These are phyloP conservation scores for Thecocarcelia acutangulata DNA, from an alignment of 2,888 invertebrate genomes.

Conservation along the genomic window DNA sequence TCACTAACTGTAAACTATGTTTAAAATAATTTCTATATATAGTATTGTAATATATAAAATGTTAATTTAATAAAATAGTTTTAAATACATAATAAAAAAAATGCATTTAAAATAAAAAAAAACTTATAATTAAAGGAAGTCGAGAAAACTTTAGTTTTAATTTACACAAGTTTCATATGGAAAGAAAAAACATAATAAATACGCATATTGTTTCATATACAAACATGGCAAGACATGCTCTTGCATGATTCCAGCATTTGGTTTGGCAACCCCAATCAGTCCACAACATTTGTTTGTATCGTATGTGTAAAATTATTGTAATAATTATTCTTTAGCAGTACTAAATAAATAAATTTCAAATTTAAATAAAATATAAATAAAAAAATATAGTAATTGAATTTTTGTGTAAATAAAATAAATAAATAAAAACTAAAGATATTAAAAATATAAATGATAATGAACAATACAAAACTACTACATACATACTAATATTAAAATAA, in stretches of 20 bases:
- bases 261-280: neutral
- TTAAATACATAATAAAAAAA: constrained; percentile 5
- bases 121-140: neutral
- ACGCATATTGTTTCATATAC: constrained; percentile 18
- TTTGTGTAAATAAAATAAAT: constrained; percentile 65
- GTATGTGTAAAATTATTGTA: constrained; percentile 21
- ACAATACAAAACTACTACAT: constrained; percentile 46
- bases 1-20: constrained; percentile 52
- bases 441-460: constrained; percentile 29
- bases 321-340: constrained; percentile 37
- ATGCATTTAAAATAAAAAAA: constrained; percentile 47
- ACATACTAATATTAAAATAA: constrained; percentile 26
- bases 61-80: constrained; percentile 4
- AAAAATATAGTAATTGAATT: constrained; percentile 55
- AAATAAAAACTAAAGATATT: constrained; percentile 18
- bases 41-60: constrained; percentile 21
- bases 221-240: constrained; percentile 18
- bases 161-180: constrained; percentile 67
- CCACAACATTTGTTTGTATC: constrained; percentile 11
- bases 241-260: constrained; percentile 20
- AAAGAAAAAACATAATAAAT: constrained; percentile 36
- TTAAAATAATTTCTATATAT: constrained; percentile 44
- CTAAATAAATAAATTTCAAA: constrained; percentile 47
- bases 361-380: constrained; percentile 37
- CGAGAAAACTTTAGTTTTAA: constrained; percentile 19